Conservation (phyloP, 2,888 invertebrate genomes). For the Drosophila meridiana region DNA sequence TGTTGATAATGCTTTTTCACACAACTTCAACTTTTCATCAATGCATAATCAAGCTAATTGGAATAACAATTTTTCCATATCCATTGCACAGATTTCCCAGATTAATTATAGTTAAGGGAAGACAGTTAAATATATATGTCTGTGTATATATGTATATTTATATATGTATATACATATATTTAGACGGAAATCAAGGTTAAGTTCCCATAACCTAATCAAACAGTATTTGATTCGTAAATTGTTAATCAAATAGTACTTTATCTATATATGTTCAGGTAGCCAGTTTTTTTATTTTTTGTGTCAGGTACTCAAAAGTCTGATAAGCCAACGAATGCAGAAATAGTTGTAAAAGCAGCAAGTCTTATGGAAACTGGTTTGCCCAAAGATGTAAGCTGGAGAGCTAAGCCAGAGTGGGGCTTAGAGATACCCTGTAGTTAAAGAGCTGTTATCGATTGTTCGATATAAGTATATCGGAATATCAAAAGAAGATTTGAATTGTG, state of each 20-base stretch:
- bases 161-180: background rate
- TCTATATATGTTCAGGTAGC: slow-evolving; percentile 22
- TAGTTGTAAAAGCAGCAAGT: background rate
- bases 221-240: background rate
- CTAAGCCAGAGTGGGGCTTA: too few relatives aligned
- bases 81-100: slow-evolving; percentile 45
- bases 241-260: background rate
- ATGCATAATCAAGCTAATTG: slow-evolving; percentile 21
- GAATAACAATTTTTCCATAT: slow-evolving; percentile 22
- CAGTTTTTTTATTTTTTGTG: background rate
- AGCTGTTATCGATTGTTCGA: background rate
- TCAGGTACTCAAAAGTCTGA: slow-evolving; percentile 9
- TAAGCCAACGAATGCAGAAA: slow-evolving; percentile 14
- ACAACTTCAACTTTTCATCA: background rate
- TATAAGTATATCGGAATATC: background rate
- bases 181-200: background rate
- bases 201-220: slow-evolving; percentile 23
- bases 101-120: slow-evolving; percentile 6
- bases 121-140: background rate
- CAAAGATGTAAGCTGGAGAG: background rate
- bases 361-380: slow-evolving; percentile 12
- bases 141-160: background rate
- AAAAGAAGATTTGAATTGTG: too few relatives aligned
- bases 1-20: background rate
- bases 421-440: background rate